Base-by-base conservation (phyloP, 53 echinoderm and acorn worm species). In the Apostichopus leukothele region DNA sequence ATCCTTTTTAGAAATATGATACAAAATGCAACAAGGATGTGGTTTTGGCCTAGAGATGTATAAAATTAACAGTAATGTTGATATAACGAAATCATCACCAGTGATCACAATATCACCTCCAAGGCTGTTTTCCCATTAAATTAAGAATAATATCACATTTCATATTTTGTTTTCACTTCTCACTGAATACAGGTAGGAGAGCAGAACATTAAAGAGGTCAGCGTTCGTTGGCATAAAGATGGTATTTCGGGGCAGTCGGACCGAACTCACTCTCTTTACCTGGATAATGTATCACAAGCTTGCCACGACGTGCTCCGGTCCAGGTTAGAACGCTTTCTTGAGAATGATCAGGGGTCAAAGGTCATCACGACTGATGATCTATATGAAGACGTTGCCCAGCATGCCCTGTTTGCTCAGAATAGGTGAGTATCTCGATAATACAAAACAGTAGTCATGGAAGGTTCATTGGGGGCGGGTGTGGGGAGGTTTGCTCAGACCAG, bases 201-300 rank as follows among this genome's bases (percentile, higher is more conserved):
- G 86, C 89, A 76, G 2, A 93, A 96, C 50, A 73, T 95, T 9
- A 91, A 91, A 66, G 95, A 95, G 71, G 90, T 92, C 89, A 92
- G 25, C 12, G 91, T 95, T 19, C 87, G 81, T 14, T 96, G 97
- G 97, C 92, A 95, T 67, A 92, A 95, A 52, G 95, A 96, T 5
- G 97, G 97, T 7, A 93, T 96, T 79, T 93, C 73, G 9, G 92
- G 93, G 3, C 51, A 87, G 66, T 51, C 76, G 21, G 90, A 88
- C 20, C 73, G 97, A 6, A 60, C 84, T 12, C 97, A 96, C 55
- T 73, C 91, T 1, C 92, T 90, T 12, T 96, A 96, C 86, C 83
- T 95, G 12, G 97, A 96, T 60, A 91, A 91, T 50, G 76, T 96
- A 5, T 79, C 91, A 5, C 92, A 92, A 67, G 91, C 93, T 16